Conservation (phyloP, 2,113 vertebrate species). For the Bettongia penicillata region DNA sequence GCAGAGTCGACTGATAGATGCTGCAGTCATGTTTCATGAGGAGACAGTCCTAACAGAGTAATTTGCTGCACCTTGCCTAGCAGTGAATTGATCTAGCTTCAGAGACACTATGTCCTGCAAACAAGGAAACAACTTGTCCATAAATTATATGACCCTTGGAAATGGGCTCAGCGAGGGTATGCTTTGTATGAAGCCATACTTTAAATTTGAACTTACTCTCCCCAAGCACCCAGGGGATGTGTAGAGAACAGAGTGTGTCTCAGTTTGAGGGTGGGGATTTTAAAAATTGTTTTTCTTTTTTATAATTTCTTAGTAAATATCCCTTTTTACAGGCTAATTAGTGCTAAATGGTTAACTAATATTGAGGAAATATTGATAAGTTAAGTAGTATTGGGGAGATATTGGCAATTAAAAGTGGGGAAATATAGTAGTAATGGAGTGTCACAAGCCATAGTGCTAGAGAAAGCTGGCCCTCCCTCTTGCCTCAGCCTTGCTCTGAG, state of each 20-base stretch:
- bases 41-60: neutral
- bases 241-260: neutral
- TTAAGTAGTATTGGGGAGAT: neutral
- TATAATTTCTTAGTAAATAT: neutral
- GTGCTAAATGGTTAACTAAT: neutral
- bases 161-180: neutral
- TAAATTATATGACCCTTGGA: neutral
- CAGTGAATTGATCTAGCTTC: neutral
- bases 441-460: neutral
- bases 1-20: neutral
- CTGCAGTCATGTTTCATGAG: neutral
- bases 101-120: neutral
- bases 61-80: neutral
- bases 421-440: neutral
- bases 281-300: neutral
- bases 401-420: neutral
- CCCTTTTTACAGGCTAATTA: neutral
- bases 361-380: neutral
- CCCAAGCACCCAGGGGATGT: neutral
- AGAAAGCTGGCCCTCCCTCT: neutral
- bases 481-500: neutral
- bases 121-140: neutral
- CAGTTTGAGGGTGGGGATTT: neutral
- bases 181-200: neutral
- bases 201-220: neutral